Evolutionary conservation across 2,888 invertebrate species (phyloP).

Genomic region (Tupiocoris notatus): DNA sequence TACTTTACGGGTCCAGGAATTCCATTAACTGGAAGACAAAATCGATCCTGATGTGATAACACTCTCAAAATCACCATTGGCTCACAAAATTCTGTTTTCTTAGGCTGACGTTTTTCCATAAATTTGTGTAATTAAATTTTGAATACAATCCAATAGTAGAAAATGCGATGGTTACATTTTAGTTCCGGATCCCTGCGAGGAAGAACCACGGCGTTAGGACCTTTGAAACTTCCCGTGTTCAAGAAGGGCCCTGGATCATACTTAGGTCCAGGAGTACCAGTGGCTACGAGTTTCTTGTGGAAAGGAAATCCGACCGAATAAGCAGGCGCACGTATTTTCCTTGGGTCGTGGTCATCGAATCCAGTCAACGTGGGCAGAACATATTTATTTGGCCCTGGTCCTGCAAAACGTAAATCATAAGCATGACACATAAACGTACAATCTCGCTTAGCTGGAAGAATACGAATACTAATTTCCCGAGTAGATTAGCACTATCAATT

Average conservation of each 20-base stretch:
- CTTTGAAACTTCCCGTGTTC: constrained; percentile 29
- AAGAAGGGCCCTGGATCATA: constrained; percentile 32
- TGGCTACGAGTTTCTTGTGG: neutral
- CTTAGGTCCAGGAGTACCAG: constrained; percentile 39
- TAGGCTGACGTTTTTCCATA: too few relatives aligned
- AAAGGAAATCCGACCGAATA: constrained; percentile 1
- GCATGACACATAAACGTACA: too few relatives aligned
- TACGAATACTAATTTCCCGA: too few relatives aligned
- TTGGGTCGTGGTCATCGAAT: constrained; percentile 36
- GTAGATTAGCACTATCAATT: too few relatives aligned
- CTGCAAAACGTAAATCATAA: too few relatives aligned
- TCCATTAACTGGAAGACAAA: constrained; percentile 25
- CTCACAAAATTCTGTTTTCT: too few relatives aligned
- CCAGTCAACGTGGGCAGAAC: constrained; percentile 36
- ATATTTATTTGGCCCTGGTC: constrained; percentile 39
- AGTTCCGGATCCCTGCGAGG: constrained; percentile 1
- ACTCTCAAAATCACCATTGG: too few relatives aligned
- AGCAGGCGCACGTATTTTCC: constrained; percentile 23
- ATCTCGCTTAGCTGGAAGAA: too few relatives aligned
- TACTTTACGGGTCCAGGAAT: constrained; percentile 24
- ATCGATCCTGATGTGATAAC: too few relatives aligned
- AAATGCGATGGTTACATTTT: constrained; percentile 6
- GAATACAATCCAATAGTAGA: too few relatives aligned
- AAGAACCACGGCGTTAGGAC: constrained; percentile 14
- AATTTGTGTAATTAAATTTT: too few relatives aligned